A percentile compares a stretch with the other conserved stretches of the same genome.
phyloP scores from a whole-genome alignment of 2,797 vertebrate genomes.

The Syncerus caffer region DNA sequence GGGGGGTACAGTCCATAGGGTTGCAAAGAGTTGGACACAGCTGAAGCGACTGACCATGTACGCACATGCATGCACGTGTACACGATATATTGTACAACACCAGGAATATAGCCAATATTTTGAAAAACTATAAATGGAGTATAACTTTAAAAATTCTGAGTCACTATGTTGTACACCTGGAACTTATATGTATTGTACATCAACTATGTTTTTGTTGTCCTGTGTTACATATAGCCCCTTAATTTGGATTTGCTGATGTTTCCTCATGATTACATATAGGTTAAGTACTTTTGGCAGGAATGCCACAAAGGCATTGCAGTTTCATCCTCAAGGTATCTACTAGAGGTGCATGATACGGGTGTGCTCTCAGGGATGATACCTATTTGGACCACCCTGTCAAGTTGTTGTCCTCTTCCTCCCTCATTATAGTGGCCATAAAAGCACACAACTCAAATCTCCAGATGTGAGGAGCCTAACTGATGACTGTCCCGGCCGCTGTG shows the following conservation, averaged over 20 bases:
- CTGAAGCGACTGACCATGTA: neutral
- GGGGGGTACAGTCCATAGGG: neutral
- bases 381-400: neutral
- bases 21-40: neutral
- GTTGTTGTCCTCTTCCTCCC: neutral
- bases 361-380: neutral
- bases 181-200: neutral
- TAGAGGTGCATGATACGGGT: neutral
- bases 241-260: neutral
- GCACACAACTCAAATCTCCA: neutral
- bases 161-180: neutral
- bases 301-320: neutral
- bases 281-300: neutral
- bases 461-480: neutral
- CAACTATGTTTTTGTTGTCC: neutral
- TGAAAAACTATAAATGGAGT: neutral
- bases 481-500: rapidly evolving
- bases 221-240: neutral
- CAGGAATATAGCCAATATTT: neutral
- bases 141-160: neutral
- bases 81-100: neutral
- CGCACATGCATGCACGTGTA: neutral
- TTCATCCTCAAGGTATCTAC: neutral
- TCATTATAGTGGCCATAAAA: neutral
- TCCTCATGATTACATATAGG: neutral